These are phyloP conservation scores for Propithecus perrieri DNA, from an alignment of 2,797 vertebrate species.

Conservation along the genomic window DNA sequence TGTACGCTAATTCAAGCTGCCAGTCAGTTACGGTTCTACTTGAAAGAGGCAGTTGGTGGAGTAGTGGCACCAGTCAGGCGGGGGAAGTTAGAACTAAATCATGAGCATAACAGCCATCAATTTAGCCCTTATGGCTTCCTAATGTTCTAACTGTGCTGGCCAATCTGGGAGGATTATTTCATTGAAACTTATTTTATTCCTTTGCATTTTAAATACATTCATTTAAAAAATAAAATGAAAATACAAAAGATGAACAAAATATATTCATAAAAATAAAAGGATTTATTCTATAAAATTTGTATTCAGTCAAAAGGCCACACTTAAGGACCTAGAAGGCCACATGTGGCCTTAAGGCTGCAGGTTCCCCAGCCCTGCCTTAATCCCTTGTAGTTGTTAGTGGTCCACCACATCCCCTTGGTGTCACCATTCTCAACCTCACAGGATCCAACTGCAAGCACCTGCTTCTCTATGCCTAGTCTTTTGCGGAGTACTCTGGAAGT, in stretches of 20 bases:
- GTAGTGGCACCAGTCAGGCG: neutral
- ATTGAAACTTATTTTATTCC: neutral
- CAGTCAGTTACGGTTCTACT: neutral
- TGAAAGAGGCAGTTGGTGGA: neutral
- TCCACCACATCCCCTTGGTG: neutral
- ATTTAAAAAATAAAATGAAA: neutral
- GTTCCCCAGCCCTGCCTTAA: neutral
- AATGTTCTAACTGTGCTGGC: neutral
- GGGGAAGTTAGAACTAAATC: neutral
- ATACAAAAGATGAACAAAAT: neutral
- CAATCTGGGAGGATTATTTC: neutral
- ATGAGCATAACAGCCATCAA: neutral
- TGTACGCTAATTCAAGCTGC: neutral
- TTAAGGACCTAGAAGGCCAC: neutral
- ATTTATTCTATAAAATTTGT: neutral
- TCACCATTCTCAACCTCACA: neutral
- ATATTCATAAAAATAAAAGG: neutral
- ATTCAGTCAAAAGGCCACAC: neutral
- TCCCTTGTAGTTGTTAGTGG: neutral
- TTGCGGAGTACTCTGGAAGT: neutral
- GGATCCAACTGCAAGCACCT: neutral
- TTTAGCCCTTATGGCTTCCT: neutral
- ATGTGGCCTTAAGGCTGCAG: neutral
- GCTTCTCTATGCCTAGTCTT: neutral
- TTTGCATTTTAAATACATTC: neutral